Evolutionary conservation across 37 sponge, comb jelly and placozoan genomes (phyloP), one percentile per base, ranked within the genome.

Genomic region (Halichondria panicea): DNA sequence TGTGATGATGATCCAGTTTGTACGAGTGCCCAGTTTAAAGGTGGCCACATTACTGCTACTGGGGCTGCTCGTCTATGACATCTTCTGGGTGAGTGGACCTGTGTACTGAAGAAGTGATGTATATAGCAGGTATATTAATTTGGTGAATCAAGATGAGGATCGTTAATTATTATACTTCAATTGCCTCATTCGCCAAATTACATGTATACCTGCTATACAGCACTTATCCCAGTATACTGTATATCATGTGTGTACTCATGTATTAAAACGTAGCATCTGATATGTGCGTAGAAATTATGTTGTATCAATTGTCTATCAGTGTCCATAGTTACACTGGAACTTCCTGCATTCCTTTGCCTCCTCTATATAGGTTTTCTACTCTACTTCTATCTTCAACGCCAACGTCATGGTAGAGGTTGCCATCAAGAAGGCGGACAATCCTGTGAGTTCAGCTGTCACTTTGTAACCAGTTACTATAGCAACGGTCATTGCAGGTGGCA

Each of bases 321-420:
- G n/a, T n/a, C n/a, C n/a, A n/a, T n/a, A n/a, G n/a, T n/a, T n/a
- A n/a, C n/a, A n/a, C n/a, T n/a, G n/a, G n/a, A n/a, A n/a, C n/a
- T n/a, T n/a, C n/a, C n/a, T n/a, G n/a, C n/a, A n/a, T n/a, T n/a
- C n/a, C n/a, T n/a, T n/a, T n/a, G n/a, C n/a, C n/a, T n/a, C n/a
- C n/a, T n/a, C 13, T 48, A 13, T 48, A 24, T n/a, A 87, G 88
- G 88, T 90, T 4, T 90, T 90, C 64, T 81, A 48, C 46, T 90
- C 91, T 7, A 69, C 86, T 4, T 76, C 82, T 0, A 71, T 90
- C 15, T 90, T 90, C 64, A 33, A 85, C 11, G 70, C 76, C 6
- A 90, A 90, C 65, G 91, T 90, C 43, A 90, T 90, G 91, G 63
- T 90, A 37, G 91, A 80, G 36, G 91, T 90, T 0, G 91, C 91